Conservation (phyloP, 2,797 vertebrate species). For the Intellagama lesueurii region DNA sequence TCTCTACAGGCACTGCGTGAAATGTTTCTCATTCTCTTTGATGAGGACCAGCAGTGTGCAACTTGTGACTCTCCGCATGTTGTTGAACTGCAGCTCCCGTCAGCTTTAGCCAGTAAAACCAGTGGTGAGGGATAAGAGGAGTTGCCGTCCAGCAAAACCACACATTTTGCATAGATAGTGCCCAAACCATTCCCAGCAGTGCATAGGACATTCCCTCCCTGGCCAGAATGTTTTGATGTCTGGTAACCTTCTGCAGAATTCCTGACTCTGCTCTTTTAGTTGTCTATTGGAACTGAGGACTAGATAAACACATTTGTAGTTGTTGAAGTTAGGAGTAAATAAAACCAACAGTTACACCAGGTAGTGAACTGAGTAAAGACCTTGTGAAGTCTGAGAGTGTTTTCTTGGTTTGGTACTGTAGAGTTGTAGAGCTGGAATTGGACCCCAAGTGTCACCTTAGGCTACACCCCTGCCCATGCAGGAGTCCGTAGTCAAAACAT, state of each 20-base stretch:
- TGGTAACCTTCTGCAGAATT: conserved; percentile 12
- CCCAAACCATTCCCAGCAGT: background rate
- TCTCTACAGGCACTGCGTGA: background rate
- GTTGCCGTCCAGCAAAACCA: background rate
- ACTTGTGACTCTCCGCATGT: background rate
- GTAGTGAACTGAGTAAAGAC: conserved; percentile 8
- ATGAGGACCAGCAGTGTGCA: background rate
- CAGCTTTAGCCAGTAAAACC: background rate
- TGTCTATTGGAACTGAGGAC: background rate
- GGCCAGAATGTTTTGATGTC: background rate
- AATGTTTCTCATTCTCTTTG: background rate
- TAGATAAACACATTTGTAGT: background rate
- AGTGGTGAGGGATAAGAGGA: background rate
- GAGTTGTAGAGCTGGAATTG: too few relatives aligned
- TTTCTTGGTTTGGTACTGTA: background rate
- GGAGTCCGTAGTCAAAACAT: too few relatives aligned
- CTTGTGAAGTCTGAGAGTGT: background rate
- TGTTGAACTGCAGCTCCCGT: background rate
- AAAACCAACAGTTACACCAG: background rate
- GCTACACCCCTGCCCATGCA: too few relatives aligned
- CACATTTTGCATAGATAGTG: background rate
- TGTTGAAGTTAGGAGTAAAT: background rate
- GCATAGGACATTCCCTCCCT: background rate
- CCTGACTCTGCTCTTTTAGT: background rate
- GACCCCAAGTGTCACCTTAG: background rate